Conservation (phyloP, 1,140 invertebrate species). For the Caenorhabditis inopinata region DNA sequence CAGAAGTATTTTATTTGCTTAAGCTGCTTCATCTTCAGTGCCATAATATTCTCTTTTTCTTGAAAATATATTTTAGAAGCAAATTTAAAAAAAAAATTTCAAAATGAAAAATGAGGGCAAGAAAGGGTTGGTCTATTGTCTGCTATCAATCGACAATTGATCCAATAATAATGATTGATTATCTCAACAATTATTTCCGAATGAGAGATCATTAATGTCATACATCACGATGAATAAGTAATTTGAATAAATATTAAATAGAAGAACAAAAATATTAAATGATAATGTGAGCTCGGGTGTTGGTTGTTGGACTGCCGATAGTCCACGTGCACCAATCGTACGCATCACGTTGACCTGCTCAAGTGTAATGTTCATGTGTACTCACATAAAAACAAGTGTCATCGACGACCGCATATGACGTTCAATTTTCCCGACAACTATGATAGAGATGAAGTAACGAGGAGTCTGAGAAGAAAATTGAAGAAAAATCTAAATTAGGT, state of each 20-base stretch:
- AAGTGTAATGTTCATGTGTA: background rate
- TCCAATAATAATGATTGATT: slow-evolving; percentile 24
- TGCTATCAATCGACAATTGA: background rate
- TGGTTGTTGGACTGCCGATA: too few species aligned
- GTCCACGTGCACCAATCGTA: background rate
- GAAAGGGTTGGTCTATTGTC: background rate
- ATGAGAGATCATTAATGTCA: background rate
- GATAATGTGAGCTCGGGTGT: background rate
- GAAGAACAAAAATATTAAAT: too few species aligned
- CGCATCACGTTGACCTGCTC: background rate
- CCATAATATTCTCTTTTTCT: too few species aligned
- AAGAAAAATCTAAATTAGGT: too few species aligned
- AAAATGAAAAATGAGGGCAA: background rate
- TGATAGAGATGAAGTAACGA: background rate
- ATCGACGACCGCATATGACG: background rate
- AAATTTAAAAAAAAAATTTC: too few species aligned
- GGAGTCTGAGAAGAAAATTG: background rate
- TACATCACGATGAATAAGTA: too few species aligned
- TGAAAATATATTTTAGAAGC: too few species aligned
- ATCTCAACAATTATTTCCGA: slow-evolving; percentile 15
- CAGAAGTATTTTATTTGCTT: too few species aligned
- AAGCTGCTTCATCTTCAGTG: too few species aligned
- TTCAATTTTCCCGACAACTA: background rate
- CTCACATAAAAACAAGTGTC: background rate
- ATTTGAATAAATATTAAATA: too few species aligned